Conservation (phyloP, 2,797 vertebrate species). For the Adrianichthys oophorus region DNA sequence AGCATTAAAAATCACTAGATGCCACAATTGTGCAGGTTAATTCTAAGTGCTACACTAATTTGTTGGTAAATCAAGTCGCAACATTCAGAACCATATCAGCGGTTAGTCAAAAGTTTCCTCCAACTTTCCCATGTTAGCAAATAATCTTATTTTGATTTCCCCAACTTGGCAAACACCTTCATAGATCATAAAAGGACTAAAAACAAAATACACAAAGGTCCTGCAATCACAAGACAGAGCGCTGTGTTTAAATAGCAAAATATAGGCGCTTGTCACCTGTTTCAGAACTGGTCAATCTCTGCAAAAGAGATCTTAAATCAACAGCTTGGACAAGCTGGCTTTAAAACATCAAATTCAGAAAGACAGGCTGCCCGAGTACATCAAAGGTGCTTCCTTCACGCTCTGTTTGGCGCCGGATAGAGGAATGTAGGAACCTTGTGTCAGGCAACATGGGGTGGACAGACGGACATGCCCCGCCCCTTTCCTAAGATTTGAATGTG, state of each 20-base stretch:
- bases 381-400: slow-evolving; percentile 73
- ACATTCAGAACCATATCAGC: no score
- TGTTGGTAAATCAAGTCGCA: no score
- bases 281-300: slow-evolving; percentile 59
- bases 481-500: slow-evolving; percentile 16
- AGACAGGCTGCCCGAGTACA: slow-evolving; percentile 51
- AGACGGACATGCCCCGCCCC: slow-evolving; percentile 46
- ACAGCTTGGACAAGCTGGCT: slow-evolving; percentile 74
- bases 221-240: slow-evolving; percentile 45
- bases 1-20: not conserved
- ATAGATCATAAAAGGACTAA: no score
- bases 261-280: slow-evolving; percentile 72
- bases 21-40: no score
- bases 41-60: no score
- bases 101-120: not conserved
- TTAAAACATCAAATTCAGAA: slow-evolving; percentile 68
- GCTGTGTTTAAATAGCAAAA: slow-evolving; percentile 69
- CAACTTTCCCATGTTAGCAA: not conserved
- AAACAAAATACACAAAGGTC: slow-evolving; percentile 15
- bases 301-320: slow-evolving; percentile 71
- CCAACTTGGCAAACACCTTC: not conserved
- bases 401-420: slow-evolving; percentile 72
- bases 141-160: not conserved
- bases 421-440: slow-evolving; percentile 73
- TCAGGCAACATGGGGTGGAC: slow-evolving; percentile 48